Percentiles rank a stretch among this genome's conserved stretches.
These are phyloP conservation scores for Leuctra nigra DNA, from an alignment of 2,888 invertebrate genomes.

Conservation along the genomic window DNA sequence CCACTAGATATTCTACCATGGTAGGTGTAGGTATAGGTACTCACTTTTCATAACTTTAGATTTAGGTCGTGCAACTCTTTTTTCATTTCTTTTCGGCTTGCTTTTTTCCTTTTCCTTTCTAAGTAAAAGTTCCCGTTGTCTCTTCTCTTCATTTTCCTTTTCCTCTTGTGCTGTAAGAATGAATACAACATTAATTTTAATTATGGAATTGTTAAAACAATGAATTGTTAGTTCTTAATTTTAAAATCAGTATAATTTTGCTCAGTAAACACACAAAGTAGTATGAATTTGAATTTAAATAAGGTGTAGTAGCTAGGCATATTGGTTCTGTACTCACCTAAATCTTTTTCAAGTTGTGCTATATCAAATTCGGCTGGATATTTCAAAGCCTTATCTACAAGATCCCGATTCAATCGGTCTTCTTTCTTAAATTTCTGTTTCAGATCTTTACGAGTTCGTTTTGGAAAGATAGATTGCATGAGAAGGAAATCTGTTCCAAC, in stretches of 20 bases:
- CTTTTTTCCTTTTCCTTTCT: background rate
- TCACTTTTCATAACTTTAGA: background rate
- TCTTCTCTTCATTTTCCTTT: slow-evolving; percentile 5
- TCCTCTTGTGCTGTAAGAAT: background rate
- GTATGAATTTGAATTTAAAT: too few species aligned
- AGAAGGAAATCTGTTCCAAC: slow-evolving; percentile 90
- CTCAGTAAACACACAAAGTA: too few species aligned
- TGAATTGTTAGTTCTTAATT: too few species aligned
- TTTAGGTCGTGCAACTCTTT: background rate
- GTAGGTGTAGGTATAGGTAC: background rate
- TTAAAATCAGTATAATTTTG: too few species aligned
- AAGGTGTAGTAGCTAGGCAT: background rate
- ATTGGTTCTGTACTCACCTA: slow-evolving; percentile 37
- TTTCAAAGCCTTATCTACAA: slow-evolving; percentile 69
- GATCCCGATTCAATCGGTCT: slow-evolving; percentile 64
- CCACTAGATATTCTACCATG: too few species aligned
- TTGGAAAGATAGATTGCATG: slow-evolving; percentile 78
- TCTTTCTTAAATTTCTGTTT: slow-evolving; percentile 93
- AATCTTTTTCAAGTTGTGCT: slow-evolving; percentile 51
- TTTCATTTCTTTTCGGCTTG: background rate
- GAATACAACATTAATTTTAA: background rate
- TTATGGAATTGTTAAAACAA: background rate
- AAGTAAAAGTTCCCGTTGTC: background rate
- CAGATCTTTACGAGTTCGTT: slow-evolving; percentile 69
- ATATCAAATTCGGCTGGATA: slow-evolving; percentile 63